These are phyloP conservation scores for Vanessa cardui DNA, from an alignment of 2,888 invertebrate species.

Conservation along the genomic window DNA sequence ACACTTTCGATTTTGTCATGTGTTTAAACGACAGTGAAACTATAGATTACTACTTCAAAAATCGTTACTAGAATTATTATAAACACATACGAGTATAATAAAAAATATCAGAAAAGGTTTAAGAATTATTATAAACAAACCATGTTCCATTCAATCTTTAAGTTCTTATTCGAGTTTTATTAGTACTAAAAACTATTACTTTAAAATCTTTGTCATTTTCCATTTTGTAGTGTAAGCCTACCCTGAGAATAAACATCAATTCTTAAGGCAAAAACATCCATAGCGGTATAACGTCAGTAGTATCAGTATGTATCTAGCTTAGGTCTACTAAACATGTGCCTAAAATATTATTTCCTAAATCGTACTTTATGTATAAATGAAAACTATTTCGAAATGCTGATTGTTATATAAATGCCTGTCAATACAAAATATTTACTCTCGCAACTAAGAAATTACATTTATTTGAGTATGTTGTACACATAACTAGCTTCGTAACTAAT, in stretches of 20 bases:
- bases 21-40: slow-evolving; percentile 31
- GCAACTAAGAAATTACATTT: slow-evolving; percentile 57
- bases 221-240: slow-evolving; percentile 25
- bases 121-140: slow-evolving; percentile 17
- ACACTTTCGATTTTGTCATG: slow-evolving; percentile 54
- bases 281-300: slow-evolving; percentile 26
- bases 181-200: slow-evolving; percentile 16
- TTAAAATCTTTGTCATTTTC: slow-evolving; percentile 10
- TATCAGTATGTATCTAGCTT: slow-evolving; percentile 31
- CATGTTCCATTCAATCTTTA: slow-evolving; percentile 5
- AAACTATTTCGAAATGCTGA: slow-evolving; percentile 40
- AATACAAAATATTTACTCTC: slow-evolving; percentile 47
- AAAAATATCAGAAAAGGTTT: slow-evolving; percentile 25
- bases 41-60: slow-evolving; percentile 18
- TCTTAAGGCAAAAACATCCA: slow-evolving; percentile 27
- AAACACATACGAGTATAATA: slow-evolving; percentile 25
- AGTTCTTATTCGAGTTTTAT: slow-evolving; percentile 21
- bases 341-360: slow-evolving; percentile 31
- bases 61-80: slow-evolving; percentile 21
- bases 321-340: slow-evolving; percentile 35
- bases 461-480: slow-evolving; percentile 55
- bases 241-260: slow-evolving; percentile 28
- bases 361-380: slow-evolving; percentile 35
- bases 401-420: slow-evolving; percentile 54
- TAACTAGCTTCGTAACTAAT: slow-evolving; percentile 60